Percentiles rank a stretch among this genome's conserved stretches.
phyloP scores from a whole-genome alignment of 2,888 invertebrate genomes.

The Cordilura impudica region DNA sequence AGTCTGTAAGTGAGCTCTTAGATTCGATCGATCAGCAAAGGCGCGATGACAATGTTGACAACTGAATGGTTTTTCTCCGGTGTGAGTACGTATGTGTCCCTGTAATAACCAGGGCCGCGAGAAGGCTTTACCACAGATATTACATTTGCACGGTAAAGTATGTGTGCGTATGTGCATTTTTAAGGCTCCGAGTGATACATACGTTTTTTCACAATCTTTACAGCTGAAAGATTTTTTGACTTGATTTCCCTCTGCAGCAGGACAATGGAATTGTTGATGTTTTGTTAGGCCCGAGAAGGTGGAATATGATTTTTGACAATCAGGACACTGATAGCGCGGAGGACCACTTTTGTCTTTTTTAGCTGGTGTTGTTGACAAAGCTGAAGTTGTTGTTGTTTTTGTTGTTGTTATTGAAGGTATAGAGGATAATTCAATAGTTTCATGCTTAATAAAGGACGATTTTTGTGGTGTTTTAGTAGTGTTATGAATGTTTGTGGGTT shows the following conservation, averaged over 20 bases:
- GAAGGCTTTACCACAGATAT: conserved; percentile 97
- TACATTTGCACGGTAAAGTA: conserved; percentile 97
- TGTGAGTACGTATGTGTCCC: conserved; percentile 98
- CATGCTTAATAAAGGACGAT: conserved; percentile 10
- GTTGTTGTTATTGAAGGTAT: conserved; percentile 37
- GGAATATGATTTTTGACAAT: conserved; percentile 96
- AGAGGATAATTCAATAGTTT: conserved; percentile 54
- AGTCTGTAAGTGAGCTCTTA: conserved; percentile 97
- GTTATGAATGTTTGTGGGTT: conserved; percentile 63
- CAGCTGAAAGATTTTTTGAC: conserved; percentile 96
- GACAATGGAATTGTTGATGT: conserved; percentile 97
- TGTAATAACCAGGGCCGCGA: conserved; percentile 98
- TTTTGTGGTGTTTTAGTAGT: conserved; percentile 60
- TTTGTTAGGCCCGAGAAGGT: conserved; percentile 98
- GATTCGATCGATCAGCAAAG: conserved; percentile 97
- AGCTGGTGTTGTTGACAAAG: conserved; percentile 68
- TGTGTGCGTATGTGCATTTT: conserved; percentile 99
- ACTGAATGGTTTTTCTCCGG: conserved; percentile 98
- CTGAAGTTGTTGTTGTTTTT: conserved; percentile 53
- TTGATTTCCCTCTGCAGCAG: conserved; percentile 88
- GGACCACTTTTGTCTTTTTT: conserved; percentile 75
- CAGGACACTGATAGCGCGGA: conserved; percentile 92
- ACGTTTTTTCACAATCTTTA: conserved; percentile 97
- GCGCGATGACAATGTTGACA: conserved; percentile 97
- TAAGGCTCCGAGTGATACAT: conserved; percentile 95